Evolutionary conservation across 2,113 vertebrate genomes (phyloP).

Genomic region (Pseudorasbora parva): DNA sequence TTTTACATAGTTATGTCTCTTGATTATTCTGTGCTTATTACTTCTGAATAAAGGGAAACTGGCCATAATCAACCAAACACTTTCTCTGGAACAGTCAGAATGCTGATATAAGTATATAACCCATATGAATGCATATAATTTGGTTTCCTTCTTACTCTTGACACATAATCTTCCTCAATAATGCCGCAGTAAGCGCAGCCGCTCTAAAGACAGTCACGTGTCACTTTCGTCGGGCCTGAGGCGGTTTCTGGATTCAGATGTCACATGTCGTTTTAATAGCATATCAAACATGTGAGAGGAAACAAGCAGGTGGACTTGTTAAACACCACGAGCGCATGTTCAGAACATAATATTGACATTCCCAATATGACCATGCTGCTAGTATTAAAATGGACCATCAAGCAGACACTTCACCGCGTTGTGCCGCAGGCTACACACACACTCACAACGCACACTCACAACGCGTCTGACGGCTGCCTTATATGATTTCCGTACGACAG

Average conservation of each 20-base stretch:
- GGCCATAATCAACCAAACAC: not conserved
- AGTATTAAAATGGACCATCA: conserved; percentile 18
- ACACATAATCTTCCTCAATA: not conserved
- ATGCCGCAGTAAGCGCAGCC: not conserved
- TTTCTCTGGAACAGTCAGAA: not conserved
- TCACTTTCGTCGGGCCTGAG: not conserved
- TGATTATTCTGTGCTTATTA: not conserved
- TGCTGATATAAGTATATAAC: not conserved
- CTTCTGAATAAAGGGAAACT: not conserved
- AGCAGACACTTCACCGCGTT: not conserved
- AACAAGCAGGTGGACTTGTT: conserved; percentile 22
- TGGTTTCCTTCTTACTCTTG: no score
- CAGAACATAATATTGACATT: conserved; percentile 7
- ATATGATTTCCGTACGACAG: not conserved
- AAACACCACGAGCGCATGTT: conserved; percentile 17
- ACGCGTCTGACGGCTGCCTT: not conserved
- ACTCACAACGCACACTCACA: not conserved
- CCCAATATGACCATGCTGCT: conserved; percentile 11
- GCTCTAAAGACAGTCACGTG: not conserved
- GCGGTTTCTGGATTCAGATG: not conserved
- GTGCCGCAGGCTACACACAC: not conserved
- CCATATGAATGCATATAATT: no score
- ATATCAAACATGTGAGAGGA: conserved; percentile 24
- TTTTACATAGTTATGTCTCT: not conserved
- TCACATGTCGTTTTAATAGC: not conserved